Conservation (phyloP, 2,113 vertebrate genomes). For the Rattus rattus region DNA sequence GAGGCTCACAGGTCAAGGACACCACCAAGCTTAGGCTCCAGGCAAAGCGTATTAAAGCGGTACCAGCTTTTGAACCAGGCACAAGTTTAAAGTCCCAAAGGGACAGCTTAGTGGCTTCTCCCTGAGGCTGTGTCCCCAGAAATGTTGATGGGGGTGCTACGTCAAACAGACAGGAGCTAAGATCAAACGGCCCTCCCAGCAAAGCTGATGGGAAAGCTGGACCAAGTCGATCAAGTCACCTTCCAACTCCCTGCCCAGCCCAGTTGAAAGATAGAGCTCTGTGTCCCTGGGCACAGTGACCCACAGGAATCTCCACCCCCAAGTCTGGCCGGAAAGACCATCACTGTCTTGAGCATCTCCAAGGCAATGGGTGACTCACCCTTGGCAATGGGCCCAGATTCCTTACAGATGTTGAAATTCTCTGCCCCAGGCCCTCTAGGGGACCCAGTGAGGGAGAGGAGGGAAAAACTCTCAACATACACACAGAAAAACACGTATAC, state of each 20-base stretch:
- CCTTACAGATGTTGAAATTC: constrained; percentile 83
- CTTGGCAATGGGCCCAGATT: constrained; percentile 77
- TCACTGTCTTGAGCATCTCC: constrained; percentile 63
- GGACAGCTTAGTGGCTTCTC: neutral
- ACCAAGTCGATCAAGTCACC: neutral
- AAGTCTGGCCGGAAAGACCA: constrained; percentile 73
- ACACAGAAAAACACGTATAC: neutral
- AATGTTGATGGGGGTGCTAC: neutral
- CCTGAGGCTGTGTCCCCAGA: neutral
- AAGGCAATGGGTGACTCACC: constrained; percentile 76
- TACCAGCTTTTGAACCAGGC: neutral
- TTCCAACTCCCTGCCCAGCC: neutral
- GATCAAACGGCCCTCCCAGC: neutral
- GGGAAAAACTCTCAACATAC: neutral
- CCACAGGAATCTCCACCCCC: constrained; percentile 32
- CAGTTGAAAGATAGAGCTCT: neutral
- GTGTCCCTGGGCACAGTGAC: constrained; percentile 39
- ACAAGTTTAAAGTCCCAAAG: neutral
- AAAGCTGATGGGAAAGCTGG: neutral
- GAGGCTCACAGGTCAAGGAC: neutral
- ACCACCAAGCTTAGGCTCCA: neutral
- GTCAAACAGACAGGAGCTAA: neutral
- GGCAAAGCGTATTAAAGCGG: neutral
- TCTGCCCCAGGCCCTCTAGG: constrained; percentile 62
- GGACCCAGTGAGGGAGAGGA: constrained; percentile 51